Conservation (phyloP, 1,140 invertebrate genomes). For the Grapholita molesta region DNA sequence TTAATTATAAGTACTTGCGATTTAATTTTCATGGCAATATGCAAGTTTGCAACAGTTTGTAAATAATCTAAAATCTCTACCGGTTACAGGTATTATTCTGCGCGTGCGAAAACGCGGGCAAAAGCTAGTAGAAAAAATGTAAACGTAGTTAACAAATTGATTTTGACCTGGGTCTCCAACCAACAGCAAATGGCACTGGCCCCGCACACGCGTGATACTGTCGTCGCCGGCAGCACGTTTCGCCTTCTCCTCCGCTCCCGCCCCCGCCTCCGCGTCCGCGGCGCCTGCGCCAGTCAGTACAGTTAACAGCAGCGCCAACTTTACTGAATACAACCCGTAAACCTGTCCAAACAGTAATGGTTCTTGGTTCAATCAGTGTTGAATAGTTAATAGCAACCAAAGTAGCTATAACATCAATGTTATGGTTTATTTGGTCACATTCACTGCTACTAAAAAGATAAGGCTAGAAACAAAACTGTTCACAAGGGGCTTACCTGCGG, state of each 20-base stretch:
- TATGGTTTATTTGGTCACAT: too few species aligned
- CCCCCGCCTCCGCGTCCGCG: conserved; percentile 39
- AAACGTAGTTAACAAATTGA: background rate
- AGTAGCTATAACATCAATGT: too few species aligned
- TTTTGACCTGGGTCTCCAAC: conserved; percentile 91
- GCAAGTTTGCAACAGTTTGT: too few species aligned
- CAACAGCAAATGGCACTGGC: conserved; percentile 91
- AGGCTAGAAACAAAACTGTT: background rate
- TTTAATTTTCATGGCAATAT: too few species aligned
- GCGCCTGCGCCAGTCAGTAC: conserved; percentile 70
- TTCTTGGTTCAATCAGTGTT: background rate
- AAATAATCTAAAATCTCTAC: too few species aligned
- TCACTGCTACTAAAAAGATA: too few species aligned
- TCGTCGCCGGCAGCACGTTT: conserved; percentile 44
- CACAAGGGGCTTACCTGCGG: conserved; percentile 81
- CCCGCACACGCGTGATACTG: conserved; percentile 75
- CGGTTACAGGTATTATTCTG: too few species aligned
- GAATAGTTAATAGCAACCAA: too few species aligned
- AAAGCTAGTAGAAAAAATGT: too few species aligned
- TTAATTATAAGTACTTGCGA: too few species aligned
- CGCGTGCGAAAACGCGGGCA: too few species aligned
- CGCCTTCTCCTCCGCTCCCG: conserved; percentile 46
- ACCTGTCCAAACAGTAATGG: conserved; percentile 79
- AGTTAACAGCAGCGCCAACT: conserved; percentile 87
- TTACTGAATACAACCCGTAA: conserved; percentile 92